Evolutionary conservation across 23 tunicate genomes (phyloP), one percentile per base, ranked within the genome.

Genomic region (Botrylloides violaceus): DNA sequence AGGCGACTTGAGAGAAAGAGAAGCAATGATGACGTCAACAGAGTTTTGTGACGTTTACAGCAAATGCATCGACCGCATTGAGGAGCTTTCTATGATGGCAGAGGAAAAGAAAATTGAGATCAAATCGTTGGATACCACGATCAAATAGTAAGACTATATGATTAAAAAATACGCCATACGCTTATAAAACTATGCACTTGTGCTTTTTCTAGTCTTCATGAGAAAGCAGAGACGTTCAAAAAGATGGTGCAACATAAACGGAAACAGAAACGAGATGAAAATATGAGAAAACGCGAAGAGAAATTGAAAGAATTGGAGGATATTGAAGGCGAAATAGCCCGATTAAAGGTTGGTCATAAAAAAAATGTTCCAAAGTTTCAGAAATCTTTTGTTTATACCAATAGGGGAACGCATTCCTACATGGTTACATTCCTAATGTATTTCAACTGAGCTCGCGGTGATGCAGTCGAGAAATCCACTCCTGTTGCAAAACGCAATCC

Each of bases 31-130:
- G 32, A 32, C 86, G 4, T 62, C 79, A 19, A 87, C 76, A 1
- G 62, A 80, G 58, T 87, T 87, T 70, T 31, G 85, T 12, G 76
- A 80, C 19, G 84, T 81, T 33, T 87, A 87, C 49, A 80, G 71
- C n/a, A 61, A 81, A 80, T 87, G 95, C 71, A 77, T 64, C 23
- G 86, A 87, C 24, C 65, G 77, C 32, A 76, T 87, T 23, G 95
- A 87, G 24, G 79, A 49, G 28, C 65, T 87, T 18, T 35, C 65
- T 1, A 61, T 22, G 7, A 77, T 77, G 2, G 72, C 79, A 1
- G 86, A 87, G 12, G 76, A 81, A 55, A 75, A 79, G 59, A 75
- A 80, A 71, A 18, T 80, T 22, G 72, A 75, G 30, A 47, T 86
- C 25, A 58, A 76, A 49, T 35, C 49, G 37, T 49, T 72, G 23